These are phyloP conservation scores for Cyprinodon diabolis DNA, from an alignment of 2,797 vertebrate species.

Conservation along the genomic window DNA sequence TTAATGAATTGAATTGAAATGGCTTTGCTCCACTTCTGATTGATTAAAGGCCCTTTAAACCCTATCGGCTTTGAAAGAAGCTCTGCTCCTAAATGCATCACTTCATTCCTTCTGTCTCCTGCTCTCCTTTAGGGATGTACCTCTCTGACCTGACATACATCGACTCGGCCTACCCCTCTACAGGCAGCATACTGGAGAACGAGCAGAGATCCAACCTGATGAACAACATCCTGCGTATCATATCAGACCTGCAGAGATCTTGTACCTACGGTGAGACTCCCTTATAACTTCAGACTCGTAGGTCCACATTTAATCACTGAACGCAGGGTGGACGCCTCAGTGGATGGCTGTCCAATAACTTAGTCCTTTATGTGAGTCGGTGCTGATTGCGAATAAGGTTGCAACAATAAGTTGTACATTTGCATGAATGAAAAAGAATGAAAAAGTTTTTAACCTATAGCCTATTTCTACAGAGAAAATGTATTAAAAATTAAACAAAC, in stretches of 20 bases:
- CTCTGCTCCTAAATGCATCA: not conserved
- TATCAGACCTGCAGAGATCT: constrained; percentile 97
- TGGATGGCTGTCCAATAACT: not conserved
- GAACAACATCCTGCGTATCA: constrained; percentile 98
- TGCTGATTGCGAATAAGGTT: not conserved
- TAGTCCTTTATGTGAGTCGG: not conserved
- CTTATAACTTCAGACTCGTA: constrained; percentile 40
- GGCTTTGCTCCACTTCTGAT: too few relatives aligned
- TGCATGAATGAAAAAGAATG: not conserved
- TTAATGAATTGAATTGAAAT: too few relatives aligned
- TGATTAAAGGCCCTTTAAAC: too few relatives aligned
- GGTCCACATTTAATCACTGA: constrained; percentile 25
- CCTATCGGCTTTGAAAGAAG: too few relatives aligned
- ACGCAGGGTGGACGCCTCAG: not conserved
- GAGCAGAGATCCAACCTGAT: constrained; percentile 98
- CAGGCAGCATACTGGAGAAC: constrained; percentile 97
- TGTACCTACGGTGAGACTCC: constrained; percentile 91
- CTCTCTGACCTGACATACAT: constrained; percentile 97
- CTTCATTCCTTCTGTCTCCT: constrained; percentile 11
- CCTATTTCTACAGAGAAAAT: not conserved
- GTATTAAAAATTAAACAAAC: too few relatives aligned
- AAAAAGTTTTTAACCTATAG: not conserved
- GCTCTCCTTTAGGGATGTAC: constrained; percentile 89
- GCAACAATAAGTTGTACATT: not conserved
- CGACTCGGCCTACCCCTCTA: constrained; percentile 97